Conservation (phyloP, 2,888 invertebrate genomes). For the Apamea monoglypha region DNA sequence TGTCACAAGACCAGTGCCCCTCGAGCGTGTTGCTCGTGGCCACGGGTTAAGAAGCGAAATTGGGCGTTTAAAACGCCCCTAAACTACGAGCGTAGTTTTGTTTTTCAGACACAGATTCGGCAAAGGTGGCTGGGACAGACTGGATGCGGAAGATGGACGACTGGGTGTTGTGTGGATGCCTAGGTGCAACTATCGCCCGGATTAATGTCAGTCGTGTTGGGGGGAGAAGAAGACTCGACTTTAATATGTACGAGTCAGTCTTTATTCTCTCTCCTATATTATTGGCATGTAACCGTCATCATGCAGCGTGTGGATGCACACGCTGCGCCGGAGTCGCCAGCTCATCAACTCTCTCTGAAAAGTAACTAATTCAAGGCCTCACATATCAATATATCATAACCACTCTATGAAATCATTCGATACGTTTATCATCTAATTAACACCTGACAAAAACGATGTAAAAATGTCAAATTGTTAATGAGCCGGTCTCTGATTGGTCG, state of each 20-base stretch:
- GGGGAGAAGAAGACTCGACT: neutral
- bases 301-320: no score
- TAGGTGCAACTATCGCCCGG: neutral
- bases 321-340: neutral
- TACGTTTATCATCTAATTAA: constrained; percentile 43
- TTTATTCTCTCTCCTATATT: constrained; percentile 13
- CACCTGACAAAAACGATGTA: constrained; percentile 49
- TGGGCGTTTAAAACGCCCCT: neutral
- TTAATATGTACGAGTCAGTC: constrained; percentile 16
- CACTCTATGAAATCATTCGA: constrained; percentile 28
- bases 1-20: neutral
- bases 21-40: neutral
- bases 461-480: constrained; percentile 56
- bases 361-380: neutral
- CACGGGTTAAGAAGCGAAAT: neutral
- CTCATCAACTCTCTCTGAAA: neutral
- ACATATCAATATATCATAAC: constrained; percentile 7
- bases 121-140: neutral
- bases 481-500: constrained; percentile 41
- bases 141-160: neutral
- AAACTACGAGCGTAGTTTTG: neutral
- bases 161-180: neutral
- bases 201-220: neutral
- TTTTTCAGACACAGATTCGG: neutral
- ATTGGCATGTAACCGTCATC: neutral